Percentiles rank a stretch among this genome's conserved stretches.
Evolutionary conservation across 2,888 invertebrate genomes (phyloP).

Genomic region (Yponomeuta plumbellus): DNA sequence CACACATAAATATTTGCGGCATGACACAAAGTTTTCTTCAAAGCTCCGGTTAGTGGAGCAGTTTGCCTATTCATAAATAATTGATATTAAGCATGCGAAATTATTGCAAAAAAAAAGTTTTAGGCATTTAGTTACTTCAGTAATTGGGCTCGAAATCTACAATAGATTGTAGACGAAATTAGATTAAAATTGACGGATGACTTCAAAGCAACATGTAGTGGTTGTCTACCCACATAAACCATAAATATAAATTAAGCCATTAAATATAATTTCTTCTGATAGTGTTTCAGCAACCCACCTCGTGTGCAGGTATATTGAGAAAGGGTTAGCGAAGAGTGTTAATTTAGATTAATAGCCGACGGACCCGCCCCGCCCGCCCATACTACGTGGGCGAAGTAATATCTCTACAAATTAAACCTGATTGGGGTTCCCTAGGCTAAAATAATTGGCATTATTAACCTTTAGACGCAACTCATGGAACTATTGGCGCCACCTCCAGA

Average conservation of each 20-base stretch:
- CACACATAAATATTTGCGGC: too few species aligned
- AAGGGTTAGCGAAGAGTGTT: not conserved
- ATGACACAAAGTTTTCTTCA: too few species aligned
- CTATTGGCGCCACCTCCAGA: too few species aligned
- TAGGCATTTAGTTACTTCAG: too few species aligned
- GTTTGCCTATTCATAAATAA: too few species aligned
- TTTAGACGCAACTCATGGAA: not conserved
- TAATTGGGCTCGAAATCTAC: too few species aligned
- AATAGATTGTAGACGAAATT: too few species aligned
- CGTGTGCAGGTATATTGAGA: not conserved
- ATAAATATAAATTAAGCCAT: not conserved
- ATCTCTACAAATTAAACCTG: not conserved
- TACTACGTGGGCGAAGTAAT: not conserved
- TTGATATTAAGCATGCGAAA: too few species aligned
- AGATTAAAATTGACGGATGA: not conserved
- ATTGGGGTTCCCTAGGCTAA: not conserved
- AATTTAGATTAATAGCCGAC: not conserved
- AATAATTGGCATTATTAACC: not conserved
- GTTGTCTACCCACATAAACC: not conserved
- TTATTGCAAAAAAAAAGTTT: too few species aligned
- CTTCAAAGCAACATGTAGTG: not conserved
- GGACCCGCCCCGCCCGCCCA: not conserved
- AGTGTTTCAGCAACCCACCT: not conserved
- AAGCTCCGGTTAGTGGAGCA: too few species aligned
- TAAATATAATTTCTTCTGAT: not conserved